phyloP scores from a whole-genome alignment of 1,140 invertebrate species.

The Onthophagus taurus region DNA sequence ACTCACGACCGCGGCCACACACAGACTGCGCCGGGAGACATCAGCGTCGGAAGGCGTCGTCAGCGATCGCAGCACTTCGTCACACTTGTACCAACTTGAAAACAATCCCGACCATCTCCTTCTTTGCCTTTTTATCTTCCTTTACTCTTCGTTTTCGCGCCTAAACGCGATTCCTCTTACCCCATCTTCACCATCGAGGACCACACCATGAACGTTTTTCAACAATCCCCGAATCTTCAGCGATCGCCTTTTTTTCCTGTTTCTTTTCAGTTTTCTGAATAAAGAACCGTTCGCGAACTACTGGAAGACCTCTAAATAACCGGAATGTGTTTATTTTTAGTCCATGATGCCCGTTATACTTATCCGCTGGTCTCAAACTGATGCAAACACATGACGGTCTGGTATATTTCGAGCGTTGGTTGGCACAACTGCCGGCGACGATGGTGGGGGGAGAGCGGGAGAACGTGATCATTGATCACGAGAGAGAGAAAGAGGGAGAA shows the following conservation, averaged over 20 bases:
- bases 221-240: no score
- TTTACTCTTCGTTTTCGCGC: not conserved
- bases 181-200: no score
- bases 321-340: no score
- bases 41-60: conserved; percentile 19
- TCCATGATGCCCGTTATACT: no score
- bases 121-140: not conserved
- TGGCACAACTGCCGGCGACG: conserved; percentile 15
- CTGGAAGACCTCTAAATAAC: not conserved
- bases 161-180: not conserved
- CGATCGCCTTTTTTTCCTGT: not conserved
- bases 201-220: no score
- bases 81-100: conserved; percentile 11
- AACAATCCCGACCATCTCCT: not conserved
- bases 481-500: conserved; percentile 21
- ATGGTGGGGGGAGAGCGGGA: conserved; percentile 14
- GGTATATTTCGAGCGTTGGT: not conserved
- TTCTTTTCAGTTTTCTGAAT: conserved; percentile 5
- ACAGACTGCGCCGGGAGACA: conserved; percentile 35
- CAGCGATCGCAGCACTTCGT: conserved; percentile 17
- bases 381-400: not conserved
- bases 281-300: conserved; percentile 3
- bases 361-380: no score
- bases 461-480: conserved; percentile 32
- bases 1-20: conserved; percentile 33